phyloP scores from a whole-genome alignment of 2,888 invertebrate genomes.

The Colostygia pectinataria region DNA sequence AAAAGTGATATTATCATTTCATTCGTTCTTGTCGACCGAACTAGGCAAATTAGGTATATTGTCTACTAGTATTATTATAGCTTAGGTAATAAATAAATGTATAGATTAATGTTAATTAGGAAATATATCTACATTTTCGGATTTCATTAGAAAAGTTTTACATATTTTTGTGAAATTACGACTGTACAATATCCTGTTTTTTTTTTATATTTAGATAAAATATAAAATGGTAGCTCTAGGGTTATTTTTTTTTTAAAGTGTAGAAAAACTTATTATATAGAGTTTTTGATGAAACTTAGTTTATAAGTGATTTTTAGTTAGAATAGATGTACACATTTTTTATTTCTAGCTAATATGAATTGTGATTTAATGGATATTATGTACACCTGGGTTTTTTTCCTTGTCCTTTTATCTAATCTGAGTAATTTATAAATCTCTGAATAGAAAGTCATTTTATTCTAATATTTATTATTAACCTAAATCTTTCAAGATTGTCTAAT shows the following conservation, averaged over 20 bases:
- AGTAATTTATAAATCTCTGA: too few species aligned
- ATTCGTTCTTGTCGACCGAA: too few species aligned
- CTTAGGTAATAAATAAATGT: conserved; percentile 11
- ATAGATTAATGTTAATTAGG: conserved; percentile 21
- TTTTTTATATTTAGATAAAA: conserved; percentile 28
- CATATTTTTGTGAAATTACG: conserved; percentile 61
- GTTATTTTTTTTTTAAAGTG: conserved; percentile 3
- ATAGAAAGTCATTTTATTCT: too few species aligned
- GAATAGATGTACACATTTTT: conserved; percentile 3
- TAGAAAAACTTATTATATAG: conserved; percentile 8
- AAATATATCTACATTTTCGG: conserved; percentile 28
- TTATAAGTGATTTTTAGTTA: conserved; percentile 12
- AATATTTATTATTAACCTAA: too few species aligned
- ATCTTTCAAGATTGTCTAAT: too few species aligned
- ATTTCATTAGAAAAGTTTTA: conserved; percentile 32
- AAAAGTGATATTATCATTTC: too few species aligned
- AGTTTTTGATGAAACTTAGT: background rate
- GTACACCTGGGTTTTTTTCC: conserved; percentile 9
- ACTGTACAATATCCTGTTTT: conserved; percentile 58
- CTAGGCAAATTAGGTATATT: too few species aligned
- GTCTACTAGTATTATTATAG: conserved; percentile 17
- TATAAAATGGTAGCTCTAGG: conserved; percentile 7
- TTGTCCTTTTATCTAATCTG: too few species aligned
- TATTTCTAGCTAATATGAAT: conserved; percentile 10
- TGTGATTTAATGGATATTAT: conserved; percentile 25